phyloP scores from a whole-genome alignment of 2,113 vertebrate species.

The Channa maculata region DNA sequence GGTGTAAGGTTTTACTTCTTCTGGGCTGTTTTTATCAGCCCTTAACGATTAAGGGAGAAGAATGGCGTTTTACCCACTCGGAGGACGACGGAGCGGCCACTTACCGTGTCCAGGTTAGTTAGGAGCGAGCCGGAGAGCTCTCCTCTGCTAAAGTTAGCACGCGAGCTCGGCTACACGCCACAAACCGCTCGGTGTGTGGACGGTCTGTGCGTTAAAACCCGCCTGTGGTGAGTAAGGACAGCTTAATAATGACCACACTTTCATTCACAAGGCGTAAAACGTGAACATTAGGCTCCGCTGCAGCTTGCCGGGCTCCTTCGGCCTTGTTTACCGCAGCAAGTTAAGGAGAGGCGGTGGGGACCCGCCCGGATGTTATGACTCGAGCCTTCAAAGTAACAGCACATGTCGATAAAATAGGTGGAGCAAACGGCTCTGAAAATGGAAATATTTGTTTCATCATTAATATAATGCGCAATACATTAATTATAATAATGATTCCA shows the following conservation, averaged over 20 bases:
- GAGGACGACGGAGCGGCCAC: slow-evolving; percentile 5
- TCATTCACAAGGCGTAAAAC: not conserved
- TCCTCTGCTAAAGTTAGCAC: slow-evolving; percentile 60
- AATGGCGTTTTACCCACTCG: not conserved
- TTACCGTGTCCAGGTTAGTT: slow-evolving; percentile 61
- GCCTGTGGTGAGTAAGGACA: not conserved
- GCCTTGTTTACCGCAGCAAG: slow-evolving; percentile 56
- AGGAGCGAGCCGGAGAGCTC: slow-evolving; percentile 10
- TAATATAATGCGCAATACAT: no score
- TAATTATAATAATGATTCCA: no score
- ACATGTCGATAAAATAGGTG: no score
- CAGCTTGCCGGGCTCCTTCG: slow-evolving; percentile 17
- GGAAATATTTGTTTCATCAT: no score
- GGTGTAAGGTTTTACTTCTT: not conserved
- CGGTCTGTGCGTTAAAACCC: not conserved
- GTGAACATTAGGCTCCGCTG: slow-evolving; percentile 1
- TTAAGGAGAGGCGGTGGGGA: slow-evolving; percentile 7
- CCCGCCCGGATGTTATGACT: slow-evolving; percentile 36
- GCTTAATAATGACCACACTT: not conserved
- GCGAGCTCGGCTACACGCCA: slow-evolving; percentile 49
- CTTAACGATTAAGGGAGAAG: not conserved
- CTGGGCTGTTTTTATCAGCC: not conserved
- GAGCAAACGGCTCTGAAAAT: no score
- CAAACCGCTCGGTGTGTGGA: not conserved
- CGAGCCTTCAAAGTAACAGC: slow-evolving; percentile 56